Conservation (phyloP, 2,113 vertebrate species). For the Zosterops pallidus region DNA sequence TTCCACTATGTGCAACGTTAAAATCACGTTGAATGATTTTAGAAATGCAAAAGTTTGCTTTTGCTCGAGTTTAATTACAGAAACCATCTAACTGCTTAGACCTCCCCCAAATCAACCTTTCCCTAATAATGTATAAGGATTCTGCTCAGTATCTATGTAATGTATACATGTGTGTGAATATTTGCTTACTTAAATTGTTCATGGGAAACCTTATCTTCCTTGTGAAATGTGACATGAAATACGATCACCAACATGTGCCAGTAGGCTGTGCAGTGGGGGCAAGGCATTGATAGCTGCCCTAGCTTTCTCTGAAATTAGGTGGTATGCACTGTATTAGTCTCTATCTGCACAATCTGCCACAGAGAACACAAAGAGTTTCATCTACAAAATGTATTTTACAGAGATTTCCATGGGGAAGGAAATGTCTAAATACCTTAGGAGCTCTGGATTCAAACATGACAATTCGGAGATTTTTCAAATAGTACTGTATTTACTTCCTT, state of each 20-base stretch:
- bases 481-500: background rate
- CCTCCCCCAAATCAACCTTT: background rate
- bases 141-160: background rate
- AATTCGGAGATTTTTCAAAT: background rate
- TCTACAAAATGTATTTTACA: background rate
- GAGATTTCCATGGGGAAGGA: background rate
- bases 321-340: background rate
- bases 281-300: background rate
- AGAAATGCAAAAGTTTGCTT: background rate
- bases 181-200: background rate
- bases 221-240: background rate
- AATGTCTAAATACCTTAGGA: background rate
- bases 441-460: background rate
- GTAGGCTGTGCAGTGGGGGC: background rate
- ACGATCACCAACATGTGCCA: background rate
- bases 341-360: background rate
- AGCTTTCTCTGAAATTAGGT: background rate
- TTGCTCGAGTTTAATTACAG: background rate
- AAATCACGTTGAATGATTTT: conserved; percentile 33
- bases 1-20: background rate
- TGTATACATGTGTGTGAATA: background rate
- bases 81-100: background rate
- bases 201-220: background rate
- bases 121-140: background rate
- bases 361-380: background rate